Evolutionary conservation across 2,797 vertebrate genomes (phyloP).

Genomic region (Apodemus agrarius): DNA sequence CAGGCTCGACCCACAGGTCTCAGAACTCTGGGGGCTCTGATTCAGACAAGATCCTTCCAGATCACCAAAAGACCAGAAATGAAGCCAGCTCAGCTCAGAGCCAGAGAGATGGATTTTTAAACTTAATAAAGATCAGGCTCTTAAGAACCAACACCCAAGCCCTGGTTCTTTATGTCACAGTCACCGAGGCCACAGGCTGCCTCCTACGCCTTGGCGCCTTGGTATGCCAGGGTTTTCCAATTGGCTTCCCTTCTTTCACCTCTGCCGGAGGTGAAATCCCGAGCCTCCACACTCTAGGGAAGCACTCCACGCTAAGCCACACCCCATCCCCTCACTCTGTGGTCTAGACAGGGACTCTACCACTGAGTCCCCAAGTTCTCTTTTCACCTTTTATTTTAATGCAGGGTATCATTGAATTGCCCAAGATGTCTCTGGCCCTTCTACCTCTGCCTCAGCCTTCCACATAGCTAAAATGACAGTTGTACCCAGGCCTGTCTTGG

Average conservation of each 20-base stretch:
- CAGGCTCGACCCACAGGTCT: slow-evolving; percentile 62
- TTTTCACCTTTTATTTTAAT: not conserved
- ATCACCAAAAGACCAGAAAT: not conserved
- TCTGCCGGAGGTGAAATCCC: not conserved
- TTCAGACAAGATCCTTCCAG: not conserved
- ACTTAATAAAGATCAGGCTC: slow-evolving; percentile 54
- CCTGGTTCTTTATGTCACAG: rapidly evolving
- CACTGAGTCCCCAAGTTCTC: not conserved
- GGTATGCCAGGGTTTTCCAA: rapidly evolving
- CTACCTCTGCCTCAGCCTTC: not conserved
- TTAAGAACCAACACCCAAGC: not conserved
- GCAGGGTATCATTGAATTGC: not conserved
- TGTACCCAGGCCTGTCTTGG: not conserved
- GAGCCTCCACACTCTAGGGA: not conserved
- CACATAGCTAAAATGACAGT: not conserved
- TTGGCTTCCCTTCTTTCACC: not conserved
- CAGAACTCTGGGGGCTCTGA: slow-evolving; percentile 71
- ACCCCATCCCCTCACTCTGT: not conserved
- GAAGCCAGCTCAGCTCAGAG: not conserved
- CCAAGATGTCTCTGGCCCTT: not conserved
- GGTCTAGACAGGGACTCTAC: not conserved
- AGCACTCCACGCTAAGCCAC: not conserved
- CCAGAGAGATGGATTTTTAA: slow-evolving; percentile 17
- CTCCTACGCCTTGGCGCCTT: not conserved
- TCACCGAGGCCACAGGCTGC: not conserved